Evolutionary conservation across 2,888 invertebrate species (phyloP), one percentile per base, ranked within the genome.

Genomic region (Drosophila aldrichi): DNA sequence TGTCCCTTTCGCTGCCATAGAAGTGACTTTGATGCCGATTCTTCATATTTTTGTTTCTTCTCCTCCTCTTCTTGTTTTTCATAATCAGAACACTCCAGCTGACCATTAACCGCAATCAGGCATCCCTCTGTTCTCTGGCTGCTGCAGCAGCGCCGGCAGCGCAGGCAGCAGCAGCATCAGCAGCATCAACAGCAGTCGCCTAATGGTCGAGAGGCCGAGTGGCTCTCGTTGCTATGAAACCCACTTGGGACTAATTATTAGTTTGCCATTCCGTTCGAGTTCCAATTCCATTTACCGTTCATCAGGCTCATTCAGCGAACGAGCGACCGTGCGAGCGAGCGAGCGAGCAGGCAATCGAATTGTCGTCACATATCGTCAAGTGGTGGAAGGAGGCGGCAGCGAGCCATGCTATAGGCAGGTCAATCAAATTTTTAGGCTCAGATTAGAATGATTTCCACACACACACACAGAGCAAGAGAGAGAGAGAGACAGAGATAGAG

Each of bases 211-310:
- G 55, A 44, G 55, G 54, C 55, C 18, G 49, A 51, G 34, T 18
- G 52, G 38, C 52, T 38, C 80, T 79, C 72, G 81, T 85, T 89
- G 90, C 86, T 80, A 76, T 68, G 87, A 68, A 86, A 77, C 74
- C 69, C 90, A 80, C 84, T 82, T 86, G 84, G 84, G 90, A 84
- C 87, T 84, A 90, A 90, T 84, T 90, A 84, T 84, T 90, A 77
- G 82, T 81, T 79, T 65, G 69, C 59, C 51, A 79, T 74, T 54
- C 48, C 73, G 63, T 70, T 70, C 60, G 54, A 54, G 48, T 57
- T 70, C 49, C 43, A 63, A 56, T 78, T 80, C 70, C 68, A 58
- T 59, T 56, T 63, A 62, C 64, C 59, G 79, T 74, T 74, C 62
- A 75, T 64, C 75, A 54, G 49, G 40, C 59, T 52, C 56, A 16